Percentiles rank a stretch among this genome's conserved stretches.
These are phyloP conservation scores for Sarcophaga carnaria DNA, from an alignment of 2,888 invertebrate genomes.

Conservation along the genomic window DNA sequence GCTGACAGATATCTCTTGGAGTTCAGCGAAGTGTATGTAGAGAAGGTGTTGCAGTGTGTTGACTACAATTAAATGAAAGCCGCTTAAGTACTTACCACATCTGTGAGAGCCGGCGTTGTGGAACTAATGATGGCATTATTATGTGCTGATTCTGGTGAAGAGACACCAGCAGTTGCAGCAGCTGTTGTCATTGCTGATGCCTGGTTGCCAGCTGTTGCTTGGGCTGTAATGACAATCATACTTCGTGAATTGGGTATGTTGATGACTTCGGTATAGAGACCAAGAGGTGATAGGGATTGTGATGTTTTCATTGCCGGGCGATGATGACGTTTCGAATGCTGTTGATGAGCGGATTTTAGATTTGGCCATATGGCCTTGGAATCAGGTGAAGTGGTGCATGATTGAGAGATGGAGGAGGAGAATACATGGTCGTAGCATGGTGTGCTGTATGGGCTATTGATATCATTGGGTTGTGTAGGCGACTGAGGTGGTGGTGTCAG, in stretches of 20 bases:
- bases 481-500: conserved; percentile 43
- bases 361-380: conserved; percentile 49
- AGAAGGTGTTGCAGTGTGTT: background rate
- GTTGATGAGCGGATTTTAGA: conserved; percentile 75
- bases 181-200: conserved; percentile 72
- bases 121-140: conserved; percentile 30
- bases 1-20: background rate
- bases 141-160: conserved; percentile 24
- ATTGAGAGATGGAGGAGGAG: conserved; percentile 25
- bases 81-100: conserved; percentile 52
- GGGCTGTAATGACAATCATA: conserved; percentile 77
- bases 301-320: conserved; percentile 80
- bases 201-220: conserved; percentile 68
- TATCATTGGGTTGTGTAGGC: conserved; percentile 44
- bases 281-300: conserved; percentile 80
- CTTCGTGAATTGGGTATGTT: conserved; percentile 80
- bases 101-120: conserved; percentile 26
- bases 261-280: conserved; percentile 74
- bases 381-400: conserved; percentile 61
- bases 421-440: conserved; percentile 38
- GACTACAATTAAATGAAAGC: background rate
- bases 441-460: conserved; percentile 62
- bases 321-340: conserved; percentile 73
- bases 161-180: conserved; percentile 68
- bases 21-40: background rate